Evolutionary conservation across 2,888 invertebrate genomes (phyloP).

Genomic region (Imbricaverruca yamaguchii): DNA sequence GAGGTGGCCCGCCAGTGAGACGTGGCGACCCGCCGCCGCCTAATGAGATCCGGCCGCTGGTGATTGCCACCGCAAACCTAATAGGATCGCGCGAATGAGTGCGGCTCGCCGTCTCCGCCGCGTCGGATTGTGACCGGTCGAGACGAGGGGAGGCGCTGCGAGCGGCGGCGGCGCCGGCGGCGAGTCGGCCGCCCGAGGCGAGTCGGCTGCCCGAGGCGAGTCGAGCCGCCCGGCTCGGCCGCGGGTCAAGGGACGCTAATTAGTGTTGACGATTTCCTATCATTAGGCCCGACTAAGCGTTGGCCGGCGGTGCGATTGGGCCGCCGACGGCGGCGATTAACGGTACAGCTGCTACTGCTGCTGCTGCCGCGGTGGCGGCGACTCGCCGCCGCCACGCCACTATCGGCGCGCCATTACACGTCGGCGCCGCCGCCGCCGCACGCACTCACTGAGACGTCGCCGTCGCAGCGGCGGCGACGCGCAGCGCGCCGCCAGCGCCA

Average conservation of each 20-base stretch:
- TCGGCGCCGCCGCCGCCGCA: too few relatives aligned
- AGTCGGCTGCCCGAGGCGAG: background rate
- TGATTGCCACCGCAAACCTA: constrained; percentile 4
- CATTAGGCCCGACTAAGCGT: background rate
- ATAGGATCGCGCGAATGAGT: constrained; percentile 1
- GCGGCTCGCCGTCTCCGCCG: too few relatives aligned
- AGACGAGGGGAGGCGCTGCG: background rate
- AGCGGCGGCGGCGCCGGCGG: background rate
- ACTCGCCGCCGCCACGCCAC: too few relatives aligned
- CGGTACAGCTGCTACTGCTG: background rate
- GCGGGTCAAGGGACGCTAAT: constrained; percentile 5
- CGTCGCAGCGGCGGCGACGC: too few relatives aligned
- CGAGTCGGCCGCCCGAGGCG: background rate
- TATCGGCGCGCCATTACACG: too few relatives aligned
- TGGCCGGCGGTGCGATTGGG: background rate
- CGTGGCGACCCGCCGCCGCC: too few relatives aligned
- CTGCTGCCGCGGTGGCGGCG: too few relatives aligned
- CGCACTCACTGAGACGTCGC: too few relatives aligned
- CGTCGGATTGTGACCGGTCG: too few relatives aligned
- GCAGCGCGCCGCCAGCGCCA: too few relatives aligned
- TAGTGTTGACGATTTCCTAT: constrained; percentile 21
- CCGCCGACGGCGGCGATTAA: constrained; percentile 9
- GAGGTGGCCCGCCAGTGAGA: too few relatives aligned
- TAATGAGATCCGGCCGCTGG: background rate
- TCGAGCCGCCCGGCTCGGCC: background rate